Conservation (phyloP, 2,888 invertebrate genomes). For the Noctua comes region DNA sequence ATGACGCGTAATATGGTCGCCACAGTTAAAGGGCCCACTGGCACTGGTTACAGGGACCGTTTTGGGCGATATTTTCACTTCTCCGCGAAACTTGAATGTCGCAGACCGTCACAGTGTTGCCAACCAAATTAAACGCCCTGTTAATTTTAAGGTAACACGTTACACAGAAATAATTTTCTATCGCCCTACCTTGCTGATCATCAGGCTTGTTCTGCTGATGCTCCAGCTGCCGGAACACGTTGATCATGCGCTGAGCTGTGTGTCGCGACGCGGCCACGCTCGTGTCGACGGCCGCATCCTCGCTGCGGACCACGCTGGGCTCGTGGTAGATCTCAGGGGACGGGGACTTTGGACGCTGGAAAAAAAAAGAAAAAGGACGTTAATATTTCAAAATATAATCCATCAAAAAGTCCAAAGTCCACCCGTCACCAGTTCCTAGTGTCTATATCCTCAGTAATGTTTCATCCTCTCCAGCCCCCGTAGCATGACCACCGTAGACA, state of each 20-base stretch:
- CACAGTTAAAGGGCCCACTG: no score
- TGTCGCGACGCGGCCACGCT: constrained; percentile 90
- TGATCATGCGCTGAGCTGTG: constrained; percentile 96
- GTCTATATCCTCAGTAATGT: no score
- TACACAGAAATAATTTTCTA: background rate
- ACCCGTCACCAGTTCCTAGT: no score
- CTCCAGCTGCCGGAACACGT: constrained; percentile 97
- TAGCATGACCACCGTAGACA: no score
- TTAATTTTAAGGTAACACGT: background rate
- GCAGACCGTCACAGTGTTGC: background rate
- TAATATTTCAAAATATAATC: no score
- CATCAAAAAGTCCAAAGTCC: no score
- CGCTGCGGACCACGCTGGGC: constrained; percentile 92
- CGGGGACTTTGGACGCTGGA: constrained; percentile 90
- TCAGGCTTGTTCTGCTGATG: constrained; percentile 90
- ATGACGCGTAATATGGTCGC: no score
- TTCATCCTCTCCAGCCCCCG: no score
- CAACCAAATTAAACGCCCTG: background rate
- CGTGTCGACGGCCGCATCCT: constrained; percentile 87
- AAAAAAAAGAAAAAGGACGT: no score
- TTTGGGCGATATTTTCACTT: background rate
- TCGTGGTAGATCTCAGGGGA: constrained; percentile 94
- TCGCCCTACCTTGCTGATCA: constrained; percentile 82
- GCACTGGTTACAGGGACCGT: no score
- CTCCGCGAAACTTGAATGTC: background rate